A percentile compares a stretch with the other conserved stretches of the same genome.
phyloP scores from a whole-genome alignment of 2,797 vertebrate species.

The Pygocentrus nattereri region DNA sequence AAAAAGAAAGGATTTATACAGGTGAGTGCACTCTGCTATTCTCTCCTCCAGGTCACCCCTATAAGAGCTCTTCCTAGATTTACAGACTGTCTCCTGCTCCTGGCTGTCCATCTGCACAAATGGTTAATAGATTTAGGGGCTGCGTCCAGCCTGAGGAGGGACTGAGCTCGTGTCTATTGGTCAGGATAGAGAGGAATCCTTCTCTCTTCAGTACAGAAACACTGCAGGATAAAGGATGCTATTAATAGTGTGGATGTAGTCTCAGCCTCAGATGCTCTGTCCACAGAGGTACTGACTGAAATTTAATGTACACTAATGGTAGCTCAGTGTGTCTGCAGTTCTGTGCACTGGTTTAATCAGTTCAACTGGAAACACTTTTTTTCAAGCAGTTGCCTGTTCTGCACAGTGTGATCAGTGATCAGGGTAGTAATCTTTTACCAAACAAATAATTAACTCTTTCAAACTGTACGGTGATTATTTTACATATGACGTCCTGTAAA shows the following conservation, averaged over 20 bases:
- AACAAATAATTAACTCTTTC: too few species aligned
- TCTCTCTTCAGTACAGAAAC: background rate
- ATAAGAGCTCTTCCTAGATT: constrained; percentile 38
- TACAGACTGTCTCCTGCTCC: constrained; percentile 10
- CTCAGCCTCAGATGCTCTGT: background rate
- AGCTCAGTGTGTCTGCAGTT: too few species aligned
- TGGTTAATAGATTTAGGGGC: constrained; percentile 33
- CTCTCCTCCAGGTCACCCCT: constrained; percentile 42
- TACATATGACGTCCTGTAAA: too few species aligned
- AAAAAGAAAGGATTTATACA: constrained; percentile 40
- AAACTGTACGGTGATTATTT: too few species aligned
- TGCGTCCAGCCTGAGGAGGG: background rate
- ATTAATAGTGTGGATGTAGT: constrained; percentile 26
- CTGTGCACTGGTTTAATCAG: background rate
- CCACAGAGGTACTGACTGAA: constrained; percentile 9
- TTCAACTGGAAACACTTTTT: background rate
- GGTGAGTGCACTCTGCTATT: constrained; percentile 31
- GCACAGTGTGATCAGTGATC: background rate
- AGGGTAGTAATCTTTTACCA: too few species aligned
- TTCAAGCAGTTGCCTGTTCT: background rate
- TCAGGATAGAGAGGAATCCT: constrained; percentile 4
- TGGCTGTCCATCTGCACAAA: constrained; percentile 10
- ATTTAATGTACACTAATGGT: too few species aligned
- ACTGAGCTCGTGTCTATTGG: background rate
- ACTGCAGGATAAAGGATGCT: background rate